These are phyloP conservation scores for Lordiphosa clarofinis DNA, from an alignment of 1,140 invertebrate species.

Conservation along the genomic window DNA sequence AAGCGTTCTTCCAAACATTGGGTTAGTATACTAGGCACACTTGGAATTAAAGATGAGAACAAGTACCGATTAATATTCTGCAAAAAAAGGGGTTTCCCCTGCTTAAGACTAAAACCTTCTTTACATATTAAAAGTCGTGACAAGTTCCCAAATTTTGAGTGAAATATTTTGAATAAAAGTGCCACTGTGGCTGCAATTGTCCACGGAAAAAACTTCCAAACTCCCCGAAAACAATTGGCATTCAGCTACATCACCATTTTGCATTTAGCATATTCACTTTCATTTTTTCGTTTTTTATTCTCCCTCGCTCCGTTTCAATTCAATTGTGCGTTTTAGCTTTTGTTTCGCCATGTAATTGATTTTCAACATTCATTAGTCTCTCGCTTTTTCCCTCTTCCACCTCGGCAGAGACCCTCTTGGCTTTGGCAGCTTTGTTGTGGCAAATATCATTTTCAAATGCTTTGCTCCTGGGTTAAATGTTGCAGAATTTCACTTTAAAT, in stretches of 20 bases:
- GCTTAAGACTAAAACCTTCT: too few species aligned
- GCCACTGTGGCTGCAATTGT: conserved; percentile 40
- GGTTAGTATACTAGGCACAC: too few species aligned
- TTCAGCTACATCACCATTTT: conserved; percentile 37
- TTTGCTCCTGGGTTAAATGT: conserved; percentile 54
- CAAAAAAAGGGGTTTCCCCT: too few species aligned
- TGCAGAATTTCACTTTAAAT: conserved; percentile 62
- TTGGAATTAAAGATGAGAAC: too few species aligned
- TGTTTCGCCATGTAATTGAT: conserved; percentile 65
- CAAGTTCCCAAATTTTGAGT: too few species aligned
- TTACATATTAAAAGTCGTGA: too few species aligned
- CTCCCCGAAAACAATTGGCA: conserved; percentile 32
- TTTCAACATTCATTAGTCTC: conserved; percentile 67
- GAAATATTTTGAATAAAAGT: too few species aligned
- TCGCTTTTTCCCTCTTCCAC: conserved; percentile 17
- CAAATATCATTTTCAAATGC: conserved; percentile 15
- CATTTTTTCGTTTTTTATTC: conserved; percentile 41
- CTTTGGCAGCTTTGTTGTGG: conserved; percentile 20
- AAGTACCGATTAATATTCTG: too few species aligned
- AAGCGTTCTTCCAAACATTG: too few species aligned
- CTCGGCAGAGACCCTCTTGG: conserved; percentile 30
- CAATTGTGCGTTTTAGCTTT: conserved; percentile 8
- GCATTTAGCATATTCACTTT: conserved; percentile 70
- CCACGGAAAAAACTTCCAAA: conserved; percentile 45
- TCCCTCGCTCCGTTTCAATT: conserved; percentile 9